Evolutionary conservation across 2,113 vertebrate genomes (phyloP).

Genomic region (Sitta europaea): DNA sequence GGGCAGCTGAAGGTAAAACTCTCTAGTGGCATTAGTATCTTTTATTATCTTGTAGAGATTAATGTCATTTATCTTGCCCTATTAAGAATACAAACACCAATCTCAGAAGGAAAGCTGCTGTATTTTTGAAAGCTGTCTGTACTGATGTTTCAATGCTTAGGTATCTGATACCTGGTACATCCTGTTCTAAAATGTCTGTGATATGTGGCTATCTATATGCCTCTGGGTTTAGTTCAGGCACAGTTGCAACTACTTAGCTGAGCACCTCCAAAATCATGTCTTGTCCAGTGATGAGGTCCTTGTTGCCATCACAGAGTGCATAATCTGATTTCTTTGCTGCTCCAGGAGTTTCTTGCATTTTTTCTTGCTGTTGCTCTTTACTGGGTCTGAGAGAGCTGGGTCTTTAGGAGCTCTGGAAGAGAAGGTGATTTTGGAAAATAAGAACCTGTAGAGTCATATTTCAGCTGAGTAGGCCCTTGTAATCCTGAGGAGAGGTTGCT

Average conservation of each 20-base stretch:
- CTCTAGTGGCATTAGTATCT: background rate
- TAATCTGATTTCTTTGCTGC: background rate
- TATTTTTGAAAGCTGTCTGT: background rate
- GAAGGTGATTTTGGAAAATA: background rate
- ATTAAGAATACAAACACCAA: background rate
- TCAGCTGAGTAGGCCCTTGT: accelerated
- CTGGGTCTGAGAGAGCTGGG: background rate
- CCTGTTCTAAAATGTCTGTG: background rate
- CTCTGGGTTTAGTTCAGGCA: background rate
- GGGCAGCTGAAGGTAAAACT: background rate
- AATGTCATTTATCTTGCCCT: background rate
- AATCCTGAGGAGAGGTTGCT: background rate
- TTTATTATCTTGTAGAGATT: background rate
- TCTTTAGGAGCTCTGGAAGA: background rate
- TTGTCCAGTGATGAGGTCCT: too few relatives aligned
- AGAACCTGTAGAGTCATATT: background rate
- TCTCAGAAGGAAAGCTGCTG: background rate
- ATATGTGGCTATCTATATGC: too few relatives aligned
- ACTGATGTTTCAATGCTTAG: background rate
- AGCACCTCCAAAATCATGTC: accelerated
- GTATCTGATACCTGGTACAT: background rate
- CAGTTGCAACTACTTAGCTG: background rate
- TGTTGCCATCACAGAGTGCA: background rate
- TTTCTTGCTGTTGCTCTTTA: background rate
- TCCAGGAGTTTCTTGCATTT: background rate